Evolutionary conservation across 1,140 invertebrate species (phyloP).

Genomic region (Scaptomyza montana): DNA sequence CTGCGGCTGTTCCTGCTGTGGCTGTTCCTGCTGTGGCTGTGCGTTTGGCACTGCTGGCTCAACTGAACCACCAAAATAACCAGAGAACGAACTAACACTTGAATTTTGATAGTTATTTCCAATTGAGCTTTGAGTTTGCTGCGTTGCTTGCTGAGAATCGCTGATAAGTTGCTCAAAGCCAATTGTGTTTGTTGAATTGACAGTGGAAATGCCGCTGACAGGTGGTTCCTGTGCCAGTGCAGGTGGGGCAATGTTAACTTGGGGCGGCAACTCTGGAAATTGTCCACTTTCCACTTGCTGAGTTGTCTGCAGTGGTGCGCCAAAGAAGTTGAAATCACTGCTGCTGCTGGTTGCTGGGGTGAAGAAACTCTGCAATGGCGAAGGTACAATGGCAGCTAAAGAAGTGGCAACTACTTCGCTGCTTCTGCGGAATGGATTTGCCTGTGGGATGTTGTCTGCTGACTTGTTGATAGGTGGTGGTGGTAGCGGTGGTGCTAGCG

Average conservation of each 20-base stretch:
- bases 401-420: conserved; percentile 18
- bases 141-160: conserved; percentile 55
- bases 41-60: conserved; percentile 4
- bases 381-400: conserved; percentile 29
- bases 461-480: neutral
- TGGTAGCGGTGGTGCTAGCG: conserved; percentile 6
- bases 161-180: conserved; percentile 69
- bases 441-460: conserved; percentile 3
- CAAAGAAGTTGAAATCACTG: conserved; percentile 64
- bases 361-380: conserved; percentile 64
- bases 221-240: conserved; percentile 35
- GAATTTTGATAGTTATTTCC: conserved; percentile 61
- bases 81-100: conserved; percentile 58
- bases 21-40: conserved; percentile 11
- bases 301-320: conserved; percentile 2
- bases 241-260: conserved; percentile 37
- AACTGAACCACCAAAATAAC: conserved; percentile 49
- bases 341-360: conserved; percentile 27
- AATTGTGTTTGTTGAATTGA: conserved; percentile 30
- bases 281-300: neutral
- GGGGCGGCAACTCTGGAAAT: conserved; percentile 52
- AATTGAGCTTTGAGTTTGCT: conserved; percentile 26
- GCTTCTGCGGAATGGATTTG: conserved; percentile 32
- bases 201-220: neutral
- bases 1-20: conserved; percentile 11